phyloP scores from a whole-genome alignment of 2,113 vertebrate species.

The Furnarius figulus region DNA sequence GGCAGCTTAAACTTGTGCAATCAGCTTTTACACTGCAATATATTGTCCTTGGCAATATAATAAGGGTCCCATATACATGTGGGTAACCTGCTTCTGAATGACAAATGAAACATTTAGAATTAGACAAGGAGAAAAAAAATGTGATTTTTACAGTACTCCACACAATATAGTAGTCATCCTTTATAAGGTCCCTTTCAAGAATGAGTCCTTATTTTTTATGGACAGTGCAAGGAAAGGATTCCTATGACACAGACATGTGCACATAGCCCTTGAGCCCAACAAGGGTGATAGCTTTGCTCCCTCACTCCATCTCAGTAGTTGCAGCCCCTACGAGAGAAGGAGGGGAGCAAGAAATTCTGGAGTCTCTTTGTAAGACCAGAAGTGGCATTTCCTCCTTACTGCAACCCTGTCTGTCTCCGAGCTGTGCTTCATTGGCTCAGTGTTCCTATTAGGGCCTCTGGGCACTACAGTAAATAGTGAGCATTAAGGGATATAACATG shows the following conservation, averaged over 20 bases:
- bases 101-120: background rate
- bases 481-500: conserved; percentile 17
- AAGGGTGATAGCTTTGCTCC: background rate
- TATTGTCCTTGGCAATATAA: background rate
- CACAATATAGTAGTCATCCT: background rate
- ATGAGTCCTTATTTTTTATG: background rate
- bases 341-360: background rate
- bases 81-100: conserved; percentile 35
- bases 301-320: background rate
- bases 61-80: conserved; percentile 1
- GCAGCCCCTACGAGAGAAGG: background rate
- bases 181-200: background rate
- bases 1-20: conserved; percentile 12
- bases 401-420: background rate
- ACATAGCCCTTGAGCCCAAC: background rate
- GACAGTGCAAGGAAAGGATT: background rate
- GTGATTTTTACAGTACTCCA: background rate
- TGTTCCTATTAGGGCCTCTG: background rate
- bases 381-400: background rate
- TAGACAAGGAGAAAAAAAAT: background rate
- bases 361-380: background rate
- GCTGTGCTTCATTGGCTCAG: background rate
- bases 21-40: background rate
- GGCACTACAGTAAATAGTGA: background rate
- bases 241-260: background rate